Evolutionary conservation across 2,888 invertebrate species (phyloP), one percentile per base, ranked within the genome.

Genomic region (Ectobius pallidus): DNA sequence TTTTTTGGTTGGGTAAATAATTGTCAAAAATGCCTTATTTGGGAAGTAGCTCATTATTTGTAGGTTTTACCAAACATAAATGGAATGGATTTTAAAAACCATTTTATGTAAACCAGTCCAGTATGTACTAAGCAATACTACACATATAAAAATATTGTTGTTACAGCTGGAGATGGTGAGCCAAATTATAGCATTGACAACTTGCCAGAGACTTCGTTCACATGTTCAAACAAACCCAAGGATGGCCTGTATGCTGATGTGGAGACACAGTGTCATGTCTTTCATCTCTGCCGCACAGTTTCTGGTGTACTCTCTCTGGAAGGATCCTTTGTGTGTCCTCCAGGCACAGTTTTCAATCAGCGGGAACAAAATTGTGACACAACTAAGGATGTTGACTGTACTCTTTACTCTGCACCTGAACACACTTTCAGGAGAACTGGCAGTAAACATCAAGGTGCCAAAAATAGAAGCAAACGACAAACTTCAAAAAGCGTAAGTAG

Each of bases 171-270:
- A 55, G 1, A 22, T 11, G 20, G 22, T 25, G 55, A 27, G n/a
- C 65, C 25, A 7, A 25, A 30, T 2, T 39, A 39, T 25, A 55
- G 25, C 16, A 14, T 71, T 11, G 67, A 71, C 67, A 30, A 63
- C 34, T 25, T 46, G 22, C 70, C 70, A 14, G 46, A 67, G 44
- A 69, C 69, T 30, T 27, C 69, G 16, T 70, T 67, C 61, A 61
- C 55, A 16, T 61, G 67, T 61, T 16, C 9, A n/a, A 42, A 71
- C 42, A 71, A 71, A 30, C 25, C 34, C 16, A 34, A 65, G 22
- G 71, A 70, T 22, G 73, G 73, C 3, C 67, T 67, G n/a, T 73
- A 70, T 27, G 70, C 70, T 34, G 73, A 73, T 61, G 70, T 73
- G 44, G 65, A 70, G 18, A 70, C 73, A 20, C 49, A 61, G n/a